Conservation (phyloP, 2,888 invertebrate genomes). For the Sarcophaga subvicina region DNA sequence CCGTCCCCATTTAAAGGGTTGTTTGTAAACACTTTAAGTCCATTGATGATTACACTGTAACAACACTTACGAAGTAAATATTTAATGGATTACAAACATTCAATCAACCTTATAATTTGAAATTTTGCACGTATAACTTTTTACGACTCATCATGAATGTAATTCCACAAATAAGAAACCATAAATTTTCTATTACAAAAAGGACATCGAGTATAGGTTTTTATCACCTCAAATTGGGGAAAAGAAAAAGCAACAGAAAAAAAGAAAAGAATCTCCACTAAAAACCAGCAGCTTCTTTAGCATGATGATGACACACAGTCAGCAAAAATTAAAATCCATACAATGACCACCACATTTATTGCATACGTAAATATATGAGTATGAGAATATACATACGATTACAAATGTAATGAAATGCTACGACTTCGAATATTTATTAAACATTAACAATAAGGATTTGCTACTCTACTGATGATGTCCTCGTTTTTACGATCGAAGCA, state of each 20-base stretch:
- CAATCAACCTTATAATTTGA: slow-evolving; percentile 57
- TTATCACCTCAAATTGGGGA: slow-evolving; percentile 28
- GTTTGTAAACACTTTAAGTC: no score
- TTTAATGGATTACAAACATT: slow-evolving; percentile 54
- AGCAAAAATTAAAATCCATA: slow-evolving; percentile 61
- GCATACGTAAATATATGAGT: slow-evolving; percentile 43
- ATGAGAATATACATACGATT: slow-evolving; percentile 26
- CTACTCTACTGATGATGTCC: slow-evolving; percentile 35
- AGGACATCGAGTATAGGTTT: slow-evolving; percentile 22
- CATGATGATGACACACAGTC: slow-evolving; percentile 37
- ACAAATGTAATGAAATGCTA: slow-evolving; percentile 50
- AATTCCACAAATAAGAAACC: slow-evolving; percentile 40
- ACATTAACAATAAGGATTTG: slow-evolving; percentile 61
- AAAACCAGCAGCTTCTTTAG: background rate
- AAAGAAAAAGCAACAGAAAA: no score
- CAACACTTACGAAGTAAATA: background rate
- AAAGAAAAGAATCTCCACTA: background rate
- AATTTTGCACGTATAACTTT: slow-evolving; percentile 55
- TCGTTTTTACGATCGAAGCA: slow-evolving; percentile 38
- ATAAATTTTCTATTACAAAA: slow-evolving; percentile 58
- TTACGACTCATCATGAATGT: slow-evolving; percentile 66
- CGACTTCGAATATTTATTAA: slow-evolving; percentile 64
- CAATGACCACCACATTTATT: slow-evolving; percentile 63
- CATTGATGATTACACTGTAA: background rate
- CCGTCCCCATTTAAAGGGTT: background rate